A percentile compares a stretch with the other conserved stretches of the same genome.
Conservation (phyloP, 2,888 invertebrate species). For the Eristalinus aeneus region DNA sequence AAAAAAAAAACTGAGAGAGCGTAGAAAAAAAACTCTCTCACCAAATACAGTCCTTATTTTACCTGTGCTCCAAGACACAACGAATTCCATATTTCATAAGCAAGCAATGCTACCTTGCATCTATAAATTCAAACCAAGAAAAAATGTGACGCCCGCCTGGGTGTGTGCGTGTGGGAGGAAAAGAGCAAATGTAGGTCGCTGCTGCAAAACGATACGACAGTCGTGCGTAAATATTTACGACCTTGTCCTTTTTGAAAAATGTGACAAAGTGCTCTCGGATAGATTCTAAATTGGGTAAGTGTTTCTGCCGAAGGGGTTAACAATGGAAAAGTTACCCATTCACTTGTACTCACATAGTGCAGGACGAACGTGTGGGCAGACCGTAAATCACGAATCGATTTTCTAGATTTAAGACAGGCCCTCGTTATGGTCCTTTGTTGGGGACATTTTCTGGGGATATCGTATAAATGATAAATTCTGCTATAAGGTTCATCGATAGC, state of each 20-base stretch:
- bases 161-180: not conserved
- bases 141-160: not conserved
- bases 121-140: conserved; percentile 3
- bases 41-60: not conserved
- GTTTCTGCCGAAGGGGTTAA: not conserved
- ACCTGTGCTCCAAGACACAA: not conserved
- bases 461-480: not conserved
- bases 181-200: not conserved
- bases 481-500: not conserved
- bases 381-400: conserved; percentile 47
- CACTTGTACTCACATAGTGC: not conserved
- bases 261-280: conserved; percentile 19
- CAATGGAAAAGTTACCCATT: conserved; percentile 7
- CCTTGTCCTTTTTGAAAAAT: conserved; percentile 43
- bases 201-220: conserved; percentile 12
- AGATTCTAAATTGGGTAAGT: conserved; percentile 26
- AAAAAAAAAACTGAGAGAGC: not conserved
- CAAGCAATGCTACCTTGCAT: not conserved
- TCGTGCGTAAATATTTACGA: conserved; percentile 57
- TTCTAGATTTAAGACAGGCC: not conserved
- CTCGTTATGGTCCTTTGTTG: not conserved
- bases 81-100: conserved; percentile 11
- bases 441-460: not conserved
- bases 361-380: not conserved
- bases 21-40: not conserved